Conservation (phyloP, 2,797 vertebrate species). For the Lutjanus argentimaculatus region DNA sequence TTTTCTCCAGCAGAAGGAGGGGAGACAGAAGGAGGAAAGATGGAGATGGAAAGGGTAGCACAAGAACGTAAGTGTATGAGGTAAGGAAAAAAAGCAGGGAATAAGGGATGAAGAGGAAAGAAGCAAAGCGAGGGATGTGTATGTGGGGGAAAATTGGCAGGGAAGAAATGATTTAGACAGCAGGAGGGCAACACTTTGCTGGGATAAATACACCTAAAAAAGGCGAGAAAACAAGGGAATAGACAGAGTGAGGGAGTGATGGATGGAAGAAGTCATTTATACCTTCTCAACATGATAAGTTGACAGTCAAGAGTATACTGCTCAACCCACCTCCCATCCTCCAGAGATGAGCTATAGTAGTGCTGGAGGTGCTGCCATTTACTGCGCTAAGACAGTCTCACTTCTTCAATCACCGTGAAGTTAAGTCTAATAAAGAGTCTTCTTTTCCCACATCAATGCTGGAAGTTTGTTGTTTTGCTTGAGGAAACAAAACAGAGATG, state of each 20-base stretch:
- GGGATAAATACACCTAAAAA: not conserved
- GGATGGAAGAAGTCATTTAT: constrained; percentile 38
- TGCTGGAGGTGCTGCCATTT: constrained; percentile 42
- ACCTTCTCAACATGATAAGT: constrained; percentile 34
- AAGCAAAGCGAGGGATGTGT: not conserved
- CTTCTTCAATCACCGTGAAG: constrained; percentile 36
- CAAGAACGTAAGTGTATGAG: not conserved
- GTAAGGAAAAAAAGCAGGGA: not conserved
- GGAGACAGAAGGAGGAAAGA: not conserved
- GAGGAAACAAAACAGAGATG: constrained; percentile 43
- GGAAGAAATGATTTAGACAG: not conserved
- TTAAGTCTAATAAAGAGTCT: constrained; percentile 49
- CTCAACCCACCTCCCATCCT: constrained; percentile 32
- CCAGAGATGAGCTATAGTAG: constrained; percentile 32
- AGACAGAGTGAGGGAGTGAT: constrained; percentile 28
- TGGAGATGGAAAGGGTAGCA: not conserved
- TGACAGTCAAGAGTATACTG: constrained; percentile 38
- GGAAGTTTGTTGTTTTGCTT: constrained; percentile 57
- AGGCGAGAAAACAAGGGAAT: not conserved
- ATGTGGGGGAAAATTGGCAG: not conserved
- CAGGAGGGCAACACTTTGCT: not conserved
- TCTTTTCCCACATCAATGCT: constrained; percentile 44
- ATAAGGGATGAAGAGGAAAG: not conserved
- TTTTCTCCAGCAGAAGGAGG: constrained; percentile 19
- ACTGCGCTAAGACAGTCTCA: constrained; percentile 22